Base-by-base conservation (phyloP, 2,113 vertebrate genomes). In the Protomyctophum bolini region DNA sequence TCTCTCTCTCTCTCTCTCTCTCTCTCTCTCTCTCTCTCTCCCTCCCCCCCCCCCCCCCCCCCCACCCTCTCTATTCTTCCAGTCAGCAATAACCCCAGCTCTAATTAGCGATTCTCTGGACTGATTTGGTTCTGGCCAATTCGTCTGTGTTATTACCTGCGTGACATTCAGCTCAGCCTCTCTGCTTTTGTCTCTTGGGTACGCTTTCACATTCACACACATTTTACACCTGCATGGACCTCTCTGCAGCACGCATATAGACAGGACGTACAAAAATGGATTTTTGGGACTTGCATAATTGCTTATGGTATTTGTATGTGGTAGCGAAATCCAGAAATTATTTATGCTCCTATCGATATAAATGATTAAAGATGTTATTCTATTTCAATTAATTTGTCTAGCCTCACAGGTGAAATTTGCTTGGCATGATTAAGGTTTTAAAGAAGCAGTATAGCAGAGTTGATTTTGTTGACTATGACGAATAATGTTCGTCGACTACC, bases 71-170 rank as follows among this genome's bases (percentile, higher is more conserved):
- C 57, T 58, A 68, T 57, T 75, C 76, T 76, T 76, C 57, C 66
- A 77, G 60, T 85, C 77, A 76, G 81, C 82, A 83, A 77, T 86
- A 86, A 84, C 75, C 77, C 46, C 8, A 0, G 54, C 69, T 79
- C 83, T 85, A 88, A 90, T 90, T 85, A 89, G 85, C 70, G 82
- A 73, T 66, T 85, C 75, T 79, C 59, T 78, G 66, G 50, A 72
- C 83, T 80, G 82, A 89, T 86, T 82, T 77, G 73, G 75, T 82
- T 83, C 68, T 72, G 74, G 74, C 67, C 76, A 76, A 82, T 86
- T 83, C 83, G 77, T 86, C 80, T 67, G 75, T 80, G 67, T 86
- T 89, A 86, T 80, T 85, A 84, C 75, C 70, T 80, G 61, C 73
- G 8, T 88, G 83, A 86, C 88, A 85, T 82, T 84, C 79, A 86